Percentiles rank a stretch among this genome's conserved stretches.
Conservation (phyloP, 2,888 invertebrate species). For the Synergus itoensis region DNA sequence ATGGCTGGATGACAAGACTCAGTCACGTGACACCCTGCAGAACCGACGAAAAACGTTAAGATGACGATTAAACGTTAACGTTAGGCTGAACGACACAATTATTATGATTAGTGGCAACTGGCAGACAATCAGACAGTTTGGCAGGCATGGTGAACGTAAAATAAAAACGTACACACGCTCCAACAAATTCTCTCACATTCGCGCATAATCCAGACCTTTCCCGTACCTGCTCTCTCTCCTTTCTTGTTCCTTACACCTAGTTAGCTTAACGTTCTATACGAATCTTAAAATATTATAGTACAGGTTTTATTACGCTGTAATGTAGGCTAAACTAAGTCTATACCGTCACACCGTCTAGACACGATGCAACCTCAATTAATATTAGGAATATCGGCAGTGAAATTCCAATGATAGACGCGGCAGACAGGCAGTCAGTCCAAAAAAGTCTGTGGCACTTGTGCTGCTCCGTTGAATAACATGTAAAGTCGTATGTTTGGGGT, state of each 20-base stretch:
- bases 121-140: constrained; percentile 74
- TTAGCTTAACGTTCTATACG: constrained; percentile 50
- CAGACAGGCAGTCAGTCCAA: constrained; percentile 72
- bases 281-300: constrained; percentile 71
- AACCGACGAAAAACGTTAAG: constrained; percentile 63
- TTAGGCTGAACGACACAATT: constrained; percentile 12
- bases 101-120: constrained; percentile 67
- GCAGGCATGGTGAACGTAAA: constrained; percentile 72
- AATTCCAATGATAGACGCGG: constrained; percentile 77
- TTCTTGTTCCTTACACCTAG: constrained; percentile 59
- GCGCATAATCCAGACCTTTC: constrained; percentile 57
- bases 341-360: constrained; percentile 66
- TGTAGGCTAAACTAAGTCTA: constrained; percentile 73
- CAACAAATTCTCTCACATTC: constrained; percentile 62
- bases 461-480: constrained; percentile 55
- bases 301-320: constrained; percentile 73
- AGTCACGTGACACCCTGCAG: constrained; percentile 65
- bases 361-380: constrained; percentile 65
- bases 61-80: constrained; percentile 57
- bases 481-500: constrained; percentile 67
- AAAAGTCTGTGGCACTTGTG: constrained; percentile 55
- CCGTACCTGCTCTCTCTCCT: constrained; percentile 43
- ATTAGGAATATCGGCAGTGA: constrained; percentile 78
- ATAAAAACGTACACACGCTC: constrained; percentile 60
- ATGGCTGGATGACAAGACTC: constrained; percentile 58